Percentiles rank a stretch among this genome's conserved stretches.
These are phyloP conservation scores for Babyrousa celebensis DNA, from an alignment of 2,797 vertebrate species.

Conservation along the genomic window DNA sequence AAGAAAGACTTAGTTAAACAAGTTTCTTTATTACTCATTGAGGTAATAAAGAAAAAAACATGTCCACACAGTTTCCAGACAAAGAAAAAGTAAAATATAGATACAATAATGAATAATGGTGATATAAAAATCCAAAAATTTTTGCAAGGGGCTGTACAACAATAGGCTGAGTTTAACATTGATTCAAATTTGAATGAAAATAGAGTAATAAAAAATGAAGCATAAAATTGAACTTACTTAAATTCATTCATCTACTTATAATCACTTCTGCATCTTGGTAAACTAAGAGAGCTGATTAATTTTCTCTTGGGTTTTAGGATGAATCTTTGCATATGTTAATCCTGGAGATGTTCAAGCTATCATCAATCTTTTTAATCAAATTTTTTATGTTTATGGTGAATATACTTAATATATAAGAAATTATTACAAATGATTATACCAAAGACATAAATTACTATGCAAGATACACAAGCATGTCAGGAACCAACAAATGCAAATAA, in stretches of 20 bases:
- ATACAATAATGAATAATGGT: background rate
- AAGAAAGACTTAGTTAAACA: background rate
- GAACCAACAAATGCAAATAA: constrained; percentile 21
- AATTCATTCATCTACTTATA: constrained; percentile 46
- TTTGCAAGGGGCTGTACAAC: background rate
- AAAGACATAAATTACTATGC: background rate
- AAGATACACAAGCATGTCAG: background rate
- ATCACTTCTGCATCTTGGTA: constrained; percentile 24
- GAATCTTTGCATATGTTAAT: constrained; percentile 32
- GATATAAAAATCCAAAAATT: background rate
- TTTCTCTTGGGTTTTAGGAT: constrained; percentile 14
- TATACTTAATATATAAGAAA: background rate
- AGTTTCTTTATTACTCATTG: background rate
- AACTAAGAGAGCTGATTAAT: constrained; percentile 26
- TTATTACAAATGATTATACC: background rate
- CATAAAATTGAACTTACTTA: constrained; percentile 30
- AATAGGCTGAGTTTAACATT: constrained; percentile 11
- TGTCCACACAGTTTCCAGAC: background rate
- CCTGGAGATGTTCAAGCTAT: background rate
- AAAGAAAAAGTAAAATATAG: constrained; percentile 53
- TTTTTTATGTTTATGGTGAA: constrained; percentile 38
- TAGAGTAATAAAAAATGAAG: background rate
- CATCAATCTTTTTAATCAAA: constrained; percentile 30
- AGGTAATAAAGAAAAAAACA: background rate
- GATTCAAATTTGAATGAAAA: constrained; percentile 65